Evolutionary conservation across 1,140 invertebrate species (phyloP).

Genomic region (Brachionus rubens): DNA sequence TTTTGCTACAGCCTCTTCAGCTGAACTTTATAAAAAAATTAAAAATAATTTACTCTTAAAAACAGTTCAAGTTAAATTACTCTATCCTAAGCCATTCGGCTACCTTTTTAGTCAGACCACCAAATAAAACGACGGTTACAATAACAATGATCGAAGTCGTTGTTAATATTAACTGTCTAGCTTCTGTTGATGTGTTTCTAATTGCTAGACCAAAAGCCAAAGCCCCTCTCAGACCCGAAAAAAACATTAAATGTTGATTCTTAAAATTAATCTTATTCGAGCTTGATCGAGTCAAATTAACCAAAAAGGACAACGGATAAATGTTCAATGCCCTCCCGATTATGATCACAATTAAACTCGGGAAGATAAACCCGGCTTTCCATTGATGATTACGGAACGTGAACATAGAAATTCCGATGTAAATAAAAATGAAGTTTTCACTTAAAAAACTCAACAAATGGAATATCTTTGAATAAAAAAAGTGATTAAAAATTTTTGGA

Average conservation of each 20-base stretch:
- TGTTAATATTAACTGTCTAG: constrained; percentile 86
- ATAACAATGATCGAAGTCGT: constrained; percentile 94
- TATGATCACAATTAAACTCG: constrained; percentile 79
- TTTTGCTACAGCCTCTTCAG: background rate
- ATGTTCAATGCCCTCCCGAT: constrained; percentile 86
- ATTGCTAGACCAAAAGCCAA: constrained; percentile 98
- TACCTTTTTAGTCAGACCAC: constrained; percentile 82
- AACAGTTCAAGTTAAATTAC: background rate
- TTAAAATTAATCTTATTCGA: constrained; percentile 70
- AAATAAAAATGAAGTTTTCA: constrained; percentile 97
- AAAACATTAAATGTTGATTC: constrained; percentile 97
- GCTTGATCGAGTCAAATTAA: constrained; percentile 86
- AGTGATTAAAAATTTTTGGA: background rate
- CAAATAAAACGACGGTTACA: constrained; percentile 88
- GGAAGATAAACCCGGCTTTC: constrained; percentile 82
- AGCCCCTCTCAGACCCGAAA: constrained; percentile 87
- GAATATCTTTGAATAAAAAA: constrained; percentile 70
- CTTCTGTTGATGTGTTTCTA: constrained; percentile 82
- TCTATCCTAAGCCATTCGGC: constrained; percentile 74
- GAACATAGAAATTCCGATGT: constrained; percentile 97
- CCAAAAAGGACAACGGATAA: constrained; percentile 86
- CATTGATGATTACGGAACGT: constrained; percentile 94
- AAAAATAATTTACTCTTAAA: background rate
- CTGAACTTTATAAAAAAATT: background rate
- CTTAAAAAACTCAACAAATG: constrained; percentile 91